These are phyloP conservation scores for Leucophenga maculata DNA, from an alignment of 2,888 invertebrate genomes.

Conservation along the genomic window DNA sequence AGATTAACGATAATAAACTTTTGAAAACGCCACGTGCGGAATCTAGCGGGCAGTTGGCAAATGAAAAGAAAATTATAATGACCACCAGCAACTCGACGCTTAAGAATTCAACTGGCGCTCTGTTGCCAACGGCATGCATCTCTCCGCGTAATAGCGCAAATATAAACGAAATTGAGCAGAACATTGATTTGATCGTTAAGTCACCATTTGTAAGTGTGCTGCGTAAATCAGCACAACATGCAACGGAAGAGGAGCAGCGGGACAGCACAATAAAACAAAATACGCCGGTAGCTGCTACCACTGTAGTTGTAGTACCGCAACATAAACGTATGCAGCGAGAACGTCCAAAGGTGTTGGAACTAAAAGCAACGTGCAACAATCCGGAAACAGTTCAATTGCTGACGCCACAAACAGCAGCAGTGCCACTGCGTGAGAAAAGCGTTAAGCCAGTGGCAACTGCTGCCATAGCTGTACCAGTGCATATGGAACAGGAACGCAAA, in stretches of 20 bases:
- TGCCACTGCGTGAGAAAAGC: conserved; percentile 47
- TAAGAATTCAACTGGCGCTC: conserved; percentile 30
- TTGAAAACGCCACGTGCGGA: conserved; percentile 51
- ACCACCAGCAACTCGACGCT: conserved; percentile 40
- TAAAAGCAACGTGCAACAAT: conserved; percentile 28
- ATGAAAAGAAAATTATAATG: conserved; percentile 55
- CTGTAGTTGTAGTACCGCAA: neutral
- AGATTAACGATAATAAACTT: conserved; percentile 70
- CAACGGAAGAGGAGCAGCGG: conserved; percentile 41
- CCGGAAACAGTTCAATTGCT: conserved; percentile 48
- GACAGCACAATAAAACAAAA: conserved; percentile 18
- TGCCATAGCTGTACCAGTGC: neutral
- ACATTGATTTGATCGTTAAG: conserved; percentile 68
- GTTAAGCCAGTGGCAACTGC: conserved; percentile 6
- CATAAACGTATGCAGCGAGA: conserved; percentile 41
- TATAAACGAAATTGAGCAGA: conserved; percentile 69
- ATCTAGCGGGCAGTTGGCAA: conserved; percentile 43
- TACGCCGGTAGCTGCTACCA: neutral
- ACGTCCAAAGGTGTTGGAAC: conserved; percentile 54
- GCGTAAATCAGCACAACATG: conserved; percentile 65
- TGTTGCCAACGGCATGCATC: conserved; percentile 36
- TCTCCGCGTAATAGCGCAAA: conserved; percentile 40
- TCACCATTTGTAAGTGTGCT: conserved; percentile 69
- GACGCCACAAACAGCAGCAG: conserved; percentile 39
- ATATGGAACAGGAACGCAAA: conserved; percentile 36